Evolutionary conservation across 2,888 invertebrate species (phyloP).

Genomic region (Craniophora ligustri): DNA sequence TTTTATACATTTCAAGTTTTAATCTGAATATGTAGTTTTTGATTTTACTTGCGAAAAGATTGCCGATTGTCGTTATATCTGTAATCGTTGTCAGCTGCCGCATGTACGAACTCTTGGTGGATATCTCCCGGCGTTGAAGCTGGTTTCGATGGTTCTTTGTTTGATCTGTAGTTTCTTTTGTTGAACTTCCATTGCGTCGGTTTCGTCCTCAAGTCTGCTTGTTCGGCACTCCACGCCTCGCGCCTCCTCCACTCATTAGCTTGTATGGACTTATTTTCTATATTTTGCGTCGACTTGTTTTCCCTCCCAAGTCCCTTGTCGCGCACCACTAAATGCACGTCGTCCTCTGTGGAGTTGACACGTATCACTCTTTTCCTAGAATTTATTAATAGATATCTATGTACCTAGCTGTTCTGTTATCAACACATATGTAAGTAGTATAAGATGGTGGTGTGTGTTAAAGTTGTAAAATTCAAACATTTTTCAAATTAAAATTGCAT

Average conservation of each 20-base stretch:
- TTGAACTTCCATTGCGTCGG: conserved; percentile 93
- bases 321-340: conserved; percentile 92
- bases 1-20: background rate
- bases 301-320: conserved; percentile 92
- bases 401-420: conserved; percentile 81
- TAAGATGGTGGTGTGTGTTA: conserved; percentile 24
- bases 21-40: no score
- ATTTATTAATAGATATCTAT: conserved; percentile 88
- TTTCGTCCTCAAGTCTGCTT: conserved; percentile 90
- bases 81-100: conserved; percentile 83
- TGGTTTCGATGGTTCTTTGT: conserved; percentile 85
- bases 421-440: conserved; percentile 44
- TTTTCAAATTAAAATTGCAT: conserved; percentile 27
- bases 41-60: conserved; percentile 82
- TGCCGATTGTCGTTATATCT: conserved; percentile 81
- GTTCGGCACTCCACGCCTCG: conserved; percentile 96
- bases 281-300: conserved; percentile 93
- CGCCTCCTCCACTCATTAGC: conserved; percentile 93
- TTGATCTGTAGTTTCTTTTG: conserved; percentile 88
- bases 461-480: conserved; percentile 17
- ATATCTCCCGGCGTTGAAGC: conserved; percentile 82
- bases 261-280: conserved; percentile 93
- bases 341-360: conserved; percentile 92
- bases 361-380: conserved; percentile 93
- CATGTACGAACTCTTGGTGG: conserved; percentile 83